These are phyloP conservation scores for Bugula neritina DNA, from an alignment of 2,888 invertebrate genomes.

Conservation along the genomic window DNA sequence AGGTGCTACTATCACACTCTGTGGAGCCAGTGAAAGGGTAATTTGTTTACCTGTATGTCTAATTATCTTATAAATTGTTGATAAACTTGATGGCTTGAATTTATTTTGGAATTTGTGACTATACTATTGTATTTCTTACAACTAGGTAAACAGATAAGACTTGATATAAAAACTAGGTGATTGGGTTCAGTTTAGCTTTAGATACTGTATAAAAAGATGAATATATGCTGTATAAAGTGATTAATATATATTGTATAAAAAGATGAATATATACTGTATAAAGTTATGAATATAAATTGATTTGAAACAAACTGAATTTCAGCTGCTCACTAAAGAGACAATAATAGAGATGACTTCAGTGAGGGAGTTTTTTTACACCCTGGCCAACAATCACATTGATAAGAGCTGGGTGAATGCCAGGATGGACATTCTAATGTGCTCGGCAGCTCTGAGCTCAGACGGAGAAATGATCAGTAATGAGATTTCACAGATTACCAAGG, in stretches of 20 bases:
- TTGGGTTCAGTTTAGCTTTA: too few relatives aligned
- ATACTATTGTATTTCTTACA: background rate
- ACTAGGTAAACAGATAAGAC: too few relatives aligned
- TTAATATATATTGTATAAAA: too few relatives aligned
- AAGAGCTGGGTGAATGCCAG: conserved; percentile 33
- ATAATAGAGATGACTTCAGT: conserved; percentile 39
- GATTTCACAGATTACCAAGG: conserved; percentile 36
- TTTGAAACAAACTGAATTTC: too few relatives aligned
- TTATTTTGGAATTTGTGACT: background rate
- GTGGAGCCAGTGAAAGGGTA: conserved; percentile 49
- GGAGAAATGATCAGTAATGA: conserved; percentile 38
- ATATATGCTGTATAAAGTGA: too few relatives aligned
- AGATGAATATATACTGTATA: too few relatives aligned
- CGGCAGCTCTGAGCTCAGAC: conserved; percentile 37
- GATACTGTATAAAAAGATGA: too few relatives aligned
- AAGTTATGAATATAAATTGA: too few relatives aligned
- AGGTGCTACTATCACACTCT: conserved; percentile 46
- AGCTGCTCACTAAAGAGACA: conserved; percentile 44
- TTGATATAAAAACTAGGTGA: too few relatives aligned
- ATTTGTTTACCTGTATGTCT: conserved; percentile 27
- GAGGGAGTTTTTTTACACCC: conserved; percentile 43
- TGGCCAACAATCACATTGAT: conserved; percentile 41
- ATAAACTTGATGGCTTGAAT: background rate
- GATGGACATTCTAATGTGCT: conserved; percentile 46
- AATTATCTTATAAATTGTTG: too few relatives aligned